Conservation (phyloP, 2,797 vertebrate genomes). For the Rhabdophis nuchalis region DNA sequence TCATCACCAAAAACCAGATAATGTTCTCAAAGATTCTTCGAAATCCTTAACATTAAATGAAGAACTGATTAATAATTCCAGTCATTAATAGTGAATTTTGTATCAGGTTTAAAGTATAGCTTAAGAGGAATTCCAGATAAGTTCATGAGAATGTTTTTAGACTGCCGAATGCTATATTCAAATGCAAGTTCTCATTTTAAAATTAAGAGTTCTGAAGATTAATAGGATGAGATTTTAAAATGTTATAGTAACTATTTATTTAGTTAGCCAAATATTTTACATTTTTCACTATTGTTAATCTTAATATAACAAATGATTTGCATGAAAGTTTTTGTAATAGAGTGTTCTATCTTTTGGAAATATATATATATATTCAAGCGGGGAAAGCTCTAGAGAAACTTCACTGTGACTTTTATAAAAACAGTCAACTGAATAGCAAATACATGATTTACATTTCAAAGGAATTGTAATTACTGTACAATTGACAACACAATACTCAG, state of each 20-base stretch:
- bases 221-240: neutral
- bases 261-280: slow-evolving; percentile 4
- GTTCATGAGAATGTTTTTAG: neutral
- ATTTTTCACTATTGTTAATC: neutral
- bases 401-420: neutral
- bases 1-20: neutral
- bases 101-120: neutral
- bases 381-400: neutral
- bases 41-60: neutral
- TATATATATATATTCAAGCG: neutral
- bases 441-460: neutral
- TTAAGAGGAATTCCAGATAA: neutral
- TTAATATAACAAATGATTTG: neutral
- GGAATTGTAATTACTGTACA: neutral
- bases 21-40: neutral
- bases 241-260: neutral
- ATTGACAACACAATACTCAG: neutral
- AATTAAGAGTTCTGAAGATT: neutral
- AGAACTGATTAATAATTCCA: neutral
- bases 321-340: neutral
- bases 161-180: neutral
- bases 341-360: neutral
- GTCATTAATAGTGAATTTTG: neutral
- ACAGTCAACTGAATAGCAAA: neutral
- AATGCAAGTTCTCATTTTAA: neutral